phyloP scores from a whole-genome alignment of 1,140 invertebrate species.

The Panagrolaimus sp. region DNA sequence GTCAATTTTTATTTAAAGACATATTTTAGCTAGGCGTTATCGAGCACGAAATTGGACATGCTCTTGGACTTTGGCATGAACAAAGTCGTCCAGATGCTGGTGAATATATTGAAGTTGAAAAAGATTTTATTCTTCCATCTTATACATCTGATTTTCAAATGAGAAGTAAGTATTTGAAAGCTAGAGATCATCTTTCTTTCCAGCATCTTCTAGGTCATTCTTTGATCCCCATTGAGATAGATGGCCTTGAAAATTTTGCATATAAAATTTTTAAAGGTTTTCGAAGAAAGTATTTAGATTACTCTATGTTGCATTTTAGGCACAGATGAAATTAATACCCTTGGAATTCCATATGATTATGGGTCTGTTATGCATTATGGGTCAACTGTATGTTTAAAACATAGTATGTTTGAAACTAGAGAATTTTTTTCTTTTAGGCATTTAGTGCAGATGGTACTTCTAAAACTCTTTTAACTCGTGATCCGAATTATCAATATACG shows the following conservation, averaged over 20 bases:
- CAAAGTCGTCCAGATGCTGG: constrained; percentile 59
- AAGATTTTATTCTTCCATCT: constrained; percentile 58
- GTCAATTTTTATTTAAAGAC: neutral
- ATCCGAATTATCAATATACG: constrained; percentile 43
- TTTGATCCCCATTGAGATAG: too few species aligned
- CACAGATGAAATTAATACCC: constrained; percentile 55
- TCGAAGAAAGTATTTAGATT: neutral
- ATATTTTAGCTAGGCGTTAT: constrained; percentile 48
- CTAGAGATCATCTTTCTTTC: neutral
- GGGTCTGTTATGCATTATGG: constrained; percentile 63
- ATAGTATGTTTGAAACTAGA: too few species aligned
- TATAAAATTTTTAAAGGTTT: neutral
- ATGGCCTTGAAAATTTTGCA: neutral
- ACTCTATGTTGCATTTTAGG: constrained; percentile 14
- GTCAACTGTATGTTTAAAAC: constrained; percentile 34
- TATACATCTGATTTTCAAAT: constrained; percentile 52
- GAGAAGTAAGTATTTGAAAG: constrained; percentile 26
- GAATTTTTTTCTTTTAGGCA: neutral
- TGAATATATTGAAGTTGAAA: constrained; percentile 50
- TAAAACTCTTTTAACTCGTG: constrained; percentile 46
- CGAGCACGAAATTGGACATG: constrained; percentile 62
- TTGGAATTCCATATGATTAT: constrained; percentile 59
- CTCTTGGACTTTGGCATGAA: constrained; percentile 61
- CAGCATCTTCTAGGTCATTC: too few species aligned
- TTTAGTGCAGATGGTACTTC: constrained; percentile 39